These are phyloP conservation scores for Trialeurodes vaporariorum DNA, from an alignment of 1,140 invertebrate species.

Conservation along the genomic window DNA sequence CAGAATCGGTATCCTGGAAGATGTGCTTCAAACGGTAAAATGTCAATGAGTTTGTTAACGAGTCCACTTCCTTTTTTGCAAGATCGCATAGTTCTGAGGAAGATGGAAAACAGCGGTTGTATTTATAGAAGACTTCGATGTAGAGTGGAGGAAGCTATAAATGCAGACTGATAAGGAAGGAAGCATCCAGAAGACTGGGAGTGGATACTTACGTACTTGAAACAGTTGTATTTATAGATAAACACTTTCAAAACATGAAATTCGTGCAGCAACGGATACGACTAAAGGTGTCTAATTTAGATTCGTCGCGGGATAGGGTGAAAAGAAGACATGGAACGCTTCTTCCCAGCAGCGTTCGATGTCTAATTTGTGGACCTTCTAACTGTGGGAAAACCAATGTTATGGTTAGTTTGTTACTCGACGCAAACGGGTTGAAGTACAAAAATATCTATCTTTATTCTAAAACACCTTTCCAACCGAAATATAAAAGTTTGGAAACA, in stretches of 20 bases:
- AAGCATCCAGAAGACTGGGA: too few relatives aligned
- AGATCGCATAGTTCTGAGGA: not conserved
- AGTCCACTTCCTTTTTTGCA: conserved; percentile 21
- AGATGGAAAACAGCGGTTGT: not conserved
- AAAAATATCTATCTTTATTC: conserved; percentile 31
- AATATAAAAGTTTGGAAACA: conserved; percentile 25
- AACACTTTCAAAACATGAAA: too few relatives aligned
- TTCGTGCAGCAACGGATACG: too few relatives aligned
- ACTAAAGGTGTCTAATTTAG: too few relatives aligned
- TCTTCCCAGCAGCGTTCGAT: conserved; percentile 24
- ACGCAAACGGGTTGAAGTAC: conserved; percentile 31
- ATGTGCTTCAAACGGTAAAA: conserved; percentile 36
- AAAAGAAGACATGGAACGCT: conserved; percentile 19
- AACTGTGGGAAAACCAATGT: conserved; percentile 31
- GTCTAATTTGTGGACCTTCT: conserved; percentile 27
- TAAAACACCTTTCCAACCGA: conserved; percentile 27
- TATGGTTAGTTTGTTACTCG: conserved; percentile 28
- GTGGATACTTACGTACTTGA: too few relatives aligned
- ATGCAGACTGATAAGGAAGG: not conserved
- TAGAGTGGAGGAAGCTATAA: not conserved
- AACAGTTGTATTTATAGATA: too few relatives aligned
- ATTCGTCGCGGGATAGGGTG: not conserved
- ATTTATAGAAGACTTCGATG: not conserved
- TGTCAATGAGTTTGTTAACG: conserved; percentile 33
- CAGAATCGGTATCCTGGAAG: conserved; percentile 35